A percentile compares a stretch with the other conserved stretches of the same genome.
Evolutionary conservation across 2,888 invertebrate genomes (phyloP).

Genomic region (Drosophila siamana): DNA sequence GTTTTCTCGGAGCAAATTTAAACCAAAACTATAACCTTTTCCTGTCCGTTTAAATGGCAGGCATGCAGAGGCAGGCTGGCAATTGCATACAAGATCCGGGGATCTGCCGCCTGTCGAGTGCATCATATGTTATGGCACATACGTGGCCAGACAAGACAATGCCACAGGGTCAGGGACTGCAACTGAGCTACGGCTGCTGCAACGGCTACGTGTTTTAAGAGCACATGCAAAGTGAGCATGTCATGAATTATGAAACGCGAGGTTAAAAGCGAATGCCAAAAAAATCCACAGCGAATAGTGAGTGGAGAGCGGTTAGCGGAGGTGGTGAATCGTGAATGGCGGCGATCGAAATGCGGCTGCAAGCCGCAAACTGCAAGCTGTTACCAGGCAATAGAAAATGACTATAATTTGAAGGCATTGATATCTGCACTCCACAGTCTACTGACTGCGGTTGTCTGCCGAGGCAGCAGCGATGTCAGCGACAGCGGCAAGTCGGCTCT

Average conservation of each 20-base stretch:
- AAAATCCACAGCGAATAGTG: conserved; percentile 27
- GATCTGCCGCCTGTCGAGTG: conserved; percentile 51
- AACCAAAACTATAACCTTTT: too few species aligned
- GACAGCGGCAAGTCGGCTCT: conserved; percentile 15
- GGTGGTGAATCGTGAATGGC: conserved; percentile 9
- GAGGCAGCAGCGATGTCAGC: background rate
- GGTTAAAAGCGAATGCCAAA: conserved; percentile 37
- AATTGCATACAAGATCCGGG: conserved; percentile 24
- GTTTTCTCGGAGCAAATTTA: background rate
- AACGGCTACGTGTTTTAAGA: conserved; percentile 52
- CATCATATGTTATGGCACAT: conserved; percentile 76
- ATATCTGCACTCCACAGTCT: conserved; percentile 40
- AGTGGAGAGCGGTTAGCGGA: conserved; percentile 4
- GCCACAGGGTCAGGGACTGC: conserved; percentile 46
- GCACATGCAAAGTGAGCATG: conserved; percentile 62
- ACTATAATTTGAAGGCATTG: conserved; percentile 65
- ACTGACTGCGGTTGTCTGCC: conserved; percentile 5
- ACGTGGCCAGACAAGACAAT: conserved; percentile 79
- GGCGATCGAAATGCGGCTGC: conserved; percentile 18
- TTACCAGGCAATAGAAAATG: conserved; percentile 35
- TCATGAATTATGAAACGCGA: conserved; percentile 57
- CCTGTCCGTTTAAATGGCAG: background rate
- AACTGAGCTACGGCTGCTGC: conserved; percentile 29
- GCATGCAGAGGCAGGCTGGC: too few species aligned
- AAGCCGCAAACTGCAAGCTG: conserved; percentile 63